Percentiles rank a stretch among this genome's conserved stretches.
These are phyloP conservation scores for Hydrotaea diabolus DNA, from an alignment of 2,888 invertebrate genomes.

Conservation along the genomic window DNA sequence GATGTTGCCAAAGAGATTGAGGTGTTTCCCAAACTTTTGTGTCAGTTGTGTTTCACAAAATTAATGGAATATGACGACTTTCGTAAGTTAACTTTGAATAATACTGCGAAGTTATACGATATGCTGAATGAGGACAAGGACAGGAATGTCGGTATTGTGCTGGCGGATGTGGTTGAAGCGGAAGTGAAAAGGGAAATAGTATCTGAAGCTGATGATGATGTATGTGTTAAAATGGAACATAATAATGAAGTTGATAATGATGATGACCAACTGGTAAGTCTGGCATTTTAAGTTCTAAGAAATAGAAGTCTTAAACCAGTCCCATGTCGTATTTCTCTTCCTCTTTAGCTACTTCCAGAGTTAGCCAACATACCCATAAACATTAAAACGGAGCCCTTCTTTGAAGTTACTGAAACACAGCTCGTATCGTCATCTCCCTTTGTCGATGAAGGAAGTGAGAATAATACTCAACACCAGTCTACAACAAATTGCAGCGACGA, in stretches of 20 bases:
- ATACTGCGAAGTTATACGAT: conserved; percentile 67
- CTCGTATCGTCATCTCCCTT: conserved; percentile 27
- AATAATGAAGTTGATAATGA: conserved; percentile 45
- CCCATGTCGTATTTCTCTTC: not conserved
- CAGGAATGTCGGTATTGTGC: not conserved
- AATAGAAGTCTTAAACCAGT: not conserved
- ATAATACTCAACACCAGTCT: conserved; percentile 14
- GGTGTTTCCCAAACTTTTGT: conserved; percentile 72
- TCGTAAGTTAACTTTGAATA: conserved; percentile 71
- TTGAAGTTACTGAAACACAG: conserved; percentile 54
- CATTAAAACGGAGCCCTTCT: conserved; percentile 67
- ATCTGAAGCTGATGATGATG: not conserved
- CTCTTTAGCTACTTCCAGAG: conserved; percentile 68
- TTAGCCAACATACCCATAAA: conserved; percentile 57
- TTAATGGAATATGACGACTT: conserved; percentile 73
- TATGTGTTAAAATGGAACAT: not conserved
- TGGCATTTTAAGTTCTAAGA: not conserved
- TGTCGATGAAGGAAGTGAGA: conserved; percentile 31
- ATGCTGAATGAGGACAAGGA: conserved; percentile 58
- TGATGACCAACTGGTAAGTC: conserved; percentile 68
- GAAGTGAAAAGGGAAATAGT: not conserved
- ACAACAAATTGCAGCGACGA: conserved; percentile 54
- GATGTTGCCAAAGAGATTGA: conserved; percentile 71
- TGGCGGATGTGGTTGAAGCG: not conserved
- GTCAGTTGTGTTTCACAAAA: conserved; percentile 73